Evolutionary conservation across 2,113 vertebrate species (phyloP).

Genomic region (Conger conger): DNA sequence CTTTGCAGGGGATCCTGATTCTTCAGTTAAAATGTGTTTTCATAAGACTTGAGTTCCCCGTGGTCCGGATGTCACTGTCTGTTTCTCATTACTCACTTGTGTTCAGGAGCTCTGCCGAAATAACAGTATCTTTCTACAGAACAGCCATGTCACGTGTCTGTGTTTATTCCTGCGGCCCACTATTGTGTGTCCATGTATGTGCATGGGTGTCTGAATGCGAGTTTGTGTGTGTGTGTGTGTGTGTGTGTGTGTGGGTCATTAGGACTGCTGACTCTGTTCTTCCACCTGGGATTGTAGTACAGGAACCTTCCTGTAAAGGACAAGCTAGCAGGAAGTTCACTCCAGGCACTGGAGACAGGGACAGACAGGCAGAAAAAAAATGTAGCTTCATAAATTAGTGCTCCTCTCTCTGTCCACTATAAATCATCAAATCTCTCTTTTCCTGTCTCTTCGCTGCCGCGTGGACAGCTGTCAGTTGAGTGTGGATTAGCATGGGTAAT

Average conservation of each 20-base stretch:
- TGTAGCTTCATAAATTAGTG: neutral
- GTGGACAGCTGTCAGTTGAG: neutral
- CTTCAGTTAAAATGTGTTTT: neutral
- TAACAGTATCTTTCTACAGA: neutral
- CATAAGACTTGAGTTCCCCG: neutral
- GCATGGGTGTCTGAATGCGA: neutral
- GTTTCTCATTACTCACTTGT: neutral
- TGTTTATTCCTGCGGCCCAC: neutral
- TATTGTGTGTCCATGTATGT: neutral
- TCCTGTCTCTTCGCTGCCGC: too few species aligned
- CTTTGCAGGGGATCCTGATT: neutral
- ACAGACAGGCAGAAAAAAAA: neutral
- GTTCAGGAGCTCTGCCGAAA: constrained; percentile 1
- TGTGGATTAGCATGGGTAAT: neutral
- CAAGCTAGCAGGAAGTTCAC: neutral
- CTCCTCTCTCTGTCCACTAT: neutral
- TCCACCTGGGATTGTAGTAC: neutral
- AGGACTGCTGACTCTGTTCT: neutral
- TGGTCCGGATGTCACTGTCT: neutral
- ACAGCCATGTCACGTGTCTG: neutral
- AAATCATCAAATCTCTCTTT: neutral
- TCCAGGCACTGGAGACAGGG: neutral
- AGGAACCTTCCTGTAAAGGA: neutral
- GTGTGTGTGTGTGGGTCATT: constrained; percentile 9
- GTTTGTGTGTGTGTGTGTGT: neutral